Base-by-base conservation (phyloP, 2,113 vertebrate species). In the Chascanopsetta lugubris region DNA sequence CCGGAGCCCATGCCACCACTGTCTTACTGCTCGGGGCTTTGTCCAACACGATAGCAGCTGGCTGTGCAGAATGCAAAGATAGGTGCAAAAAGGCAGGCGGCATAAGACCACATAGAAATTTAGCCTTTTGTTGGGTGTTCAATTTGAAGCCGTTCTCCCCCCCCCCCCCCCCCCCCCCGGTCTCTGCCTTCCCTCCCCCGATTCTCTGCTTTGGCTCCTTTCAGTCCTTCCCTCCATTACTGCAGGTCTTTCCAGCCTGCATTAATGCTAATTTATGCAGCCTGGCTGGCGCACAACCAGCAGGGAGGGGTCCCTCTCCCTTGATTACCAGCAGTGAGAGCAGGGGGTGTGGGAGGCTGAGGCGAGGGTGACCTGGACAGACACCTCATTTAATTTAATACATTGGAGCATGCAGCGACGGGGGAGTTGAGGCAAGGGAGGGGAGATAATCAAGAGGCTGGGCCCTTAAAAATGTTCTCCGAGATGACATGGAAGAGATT, bases 361-460 rank as follows among this genome's bases (percentile, higher is more conserved):
- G 91, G 91, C 85, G 91, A 93, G 94, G 92, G 92, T 90, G 92
- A 91, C 93, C 92, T 70, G 92, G 91, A 93, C 93, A 95, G 95
- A 94, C 94, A 94, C 94, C 94, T 95, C 94, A 94, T 96, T 96
- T 95, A 95, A 94, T 96, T 95, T 95, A 95, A 97, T 94, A 94
- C 91, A 94, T 94, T 90, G 91, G 88, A 91, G 84, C 91, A 89
- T 91, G 85, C 90, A 86, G 75, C 88, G 88, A 92, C 77, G 65
- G 92, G 81, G 92, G 94, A 91, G 92, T 82, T n/a, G 81, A 87
- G 88, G 90, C 86, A 84, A 90, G 90, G 83, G 90, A 90, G 93
- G n/a, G 92, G 92, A 93, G 92, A 93, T 94, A 96, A 96, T 96
- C 94, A 95, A 94, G 92, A 91, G 87, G 88, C 89, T 83, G 87